Percentiles rank a stretch among this genome's conserved stretches.
These are phyloP conservation scores for Psophia crepitans DNA, from an alignment of 2,113 vertebrate genomes.

Conservation along the genomic window DNA sequence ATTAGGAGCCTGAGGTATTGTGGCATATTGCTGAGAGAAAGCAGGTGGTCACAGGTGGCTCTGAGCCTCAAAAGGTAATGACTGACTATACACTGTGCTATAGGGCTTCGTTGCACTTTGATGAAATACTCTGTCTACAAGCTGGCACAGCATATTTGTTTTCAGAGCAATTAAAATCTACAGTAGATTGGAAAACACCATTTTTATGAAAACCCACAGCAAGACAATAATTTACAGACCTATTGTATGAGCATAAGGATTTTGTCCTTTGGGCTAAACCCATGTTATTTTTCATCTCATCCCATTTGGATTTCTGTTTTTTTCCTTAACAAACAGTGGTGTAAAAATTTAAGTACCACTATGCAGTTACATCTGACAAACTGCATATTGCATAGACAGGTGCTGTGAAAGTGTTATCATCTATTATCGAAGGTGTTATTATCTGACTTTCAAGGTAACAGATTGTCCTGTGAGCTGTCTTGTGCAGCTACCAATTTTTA, in stretches of 20 bases:
- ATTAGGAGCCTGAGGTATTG: neutral
- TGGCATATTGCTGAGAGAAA: neutral
- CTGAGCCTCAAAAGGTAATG: neutral
- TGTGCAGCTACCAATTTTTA: neutral
- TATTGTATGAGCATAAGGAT: neutral
- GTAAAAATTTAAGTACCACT: neutral
- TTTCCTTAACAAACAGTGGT: neutral
- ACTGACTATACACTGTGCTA: neutral
- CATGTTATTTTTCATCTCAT: neutral
- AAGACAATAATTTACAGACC: neutral
- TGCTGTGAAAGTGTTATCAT: neutral
- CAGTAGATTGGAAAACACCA: neutral
- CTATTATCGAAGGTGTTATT: neutral
- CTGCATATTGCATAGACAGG: neutral
- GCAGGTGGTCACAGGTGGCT: slow-evolving; percentile 11
- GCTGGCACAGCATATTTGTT: slow-evolving; percentile 4
- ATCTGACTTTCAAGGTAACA: neutral
- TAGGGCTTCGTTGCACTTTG: neutral
- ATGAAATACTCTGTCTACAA: neutral
- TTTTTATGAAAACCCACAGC: neutral
- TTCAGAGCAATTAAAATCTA: slow-evolving; percentile 41
- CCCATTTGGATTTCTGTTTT: neutral
- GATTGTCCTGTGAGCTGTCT: neutral
- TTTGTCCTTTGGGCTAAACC: neutral
- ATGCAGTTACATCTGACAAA: neutral